Evolutionary conservation across 1,140 invertebrate species (phyloP).

Genomic region (Heliothis virescens): DNA sequence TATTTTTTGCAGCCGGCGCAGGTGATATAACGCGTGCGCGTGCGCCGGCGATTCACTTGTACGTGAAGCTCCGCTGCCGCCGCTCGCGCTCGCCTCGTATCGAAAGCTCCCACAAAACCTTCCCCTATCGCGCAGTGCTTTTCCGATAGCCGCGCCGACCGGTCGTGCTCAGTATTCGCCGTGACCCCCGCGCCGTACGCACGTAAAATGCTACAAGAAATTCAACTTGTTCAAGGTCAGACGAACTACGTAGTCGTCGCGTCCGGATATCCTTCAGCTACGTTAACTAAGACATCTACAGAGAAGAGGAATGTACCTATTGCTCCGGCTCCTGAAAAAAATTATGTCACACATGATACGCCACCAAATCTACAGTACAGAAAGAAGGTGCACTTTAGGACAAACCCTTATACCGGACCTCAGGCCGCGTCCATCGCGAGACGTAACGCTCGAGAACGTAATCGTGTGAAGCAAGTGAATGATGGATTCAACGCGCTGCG

Average conservation of each 20-base stretch:
- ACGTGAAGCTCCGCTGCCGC: slow-evolving; percentile 77
- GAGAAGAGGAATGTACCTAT: slow-evolving; percentile 86
- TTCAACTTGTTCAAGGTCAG: slow-evolving; percentile 85
- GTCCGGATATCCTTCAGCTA: slow-evolving; percentile 78
- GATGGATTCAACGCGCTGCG: slow-evolving; percentile 96
- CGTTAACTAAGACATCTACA: slow-evolving; percentile 69
- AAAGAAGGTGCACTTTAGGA: slow-evolving; percentile 90
- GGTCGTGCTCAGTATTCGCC: slow-evolving; percentile 66
- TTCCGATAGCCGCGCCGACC: slow-evolving; percentile 72
- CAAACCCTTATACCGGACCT: slow-evolving; percentile 87
- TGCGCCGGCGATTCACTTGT: slow-evolving; percentile 83
- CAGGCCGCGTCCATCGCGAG: slow-evolving; percentile 95
- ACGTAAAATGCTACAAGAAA: slow-evolving; percentile 85
- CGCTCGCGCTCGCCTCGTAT: slow-evolving; percentile 68
- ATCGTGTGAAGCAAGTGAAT: slow-evolving; percentile 98
- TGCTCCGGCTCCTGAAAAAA: slow-evolving; percentile 86
- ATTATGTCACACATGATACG: slow-evolving; percentile 82
- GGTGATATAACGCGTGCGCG: slow-evolving; percentile 85
- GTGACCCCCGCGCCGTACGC: slow-evolving; percentile 66
- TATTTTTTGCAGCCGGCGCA: slow-evolving; percentile 86
- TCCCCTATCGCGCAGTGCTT: slow-evolving; percentile 77
- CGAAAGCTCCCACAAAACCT: slow-evolving; percentile 78
- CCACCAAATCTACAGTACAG: slow-evolving; percentile 87
- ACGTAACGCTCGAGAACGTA: slow-evolving; percentile 96
- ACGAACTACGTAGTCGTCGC: slow-evolving; percentile 87